phyloP scores from a whole-genome alignment of 2,113 vertebrate species.

The Peromyscus leucopus region DNA sequence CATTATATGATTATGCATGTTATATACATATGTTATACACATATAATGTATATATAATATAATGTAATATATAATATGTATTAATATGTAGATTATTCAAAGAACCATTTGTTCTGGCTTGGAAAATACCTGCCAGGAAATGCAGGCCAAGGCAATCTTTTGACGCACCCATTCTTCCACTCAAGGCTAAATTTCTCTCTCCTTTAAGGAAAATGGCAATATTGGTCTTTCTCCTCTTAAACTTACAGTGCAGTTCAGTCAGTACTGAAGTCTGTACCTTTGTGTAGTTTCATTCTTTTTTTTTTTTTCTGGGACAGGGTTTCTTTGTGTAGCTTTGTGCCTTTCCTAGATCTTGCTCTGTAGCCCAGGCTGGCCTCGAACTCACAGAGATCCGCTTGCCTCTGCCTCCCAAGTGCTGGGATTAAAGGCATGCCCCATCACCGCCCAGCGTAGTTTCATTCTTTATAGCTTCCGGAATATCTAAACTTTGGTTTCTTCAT shows the following conservation, averaged over 20 bases:
- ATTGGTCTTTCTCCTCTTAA: neutral
- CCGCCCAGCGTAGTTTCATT: neutral
- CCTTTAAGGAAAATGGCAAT: neutral
- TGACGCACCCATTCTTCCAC: neutral
- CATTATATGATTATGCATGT: too few species aligned
- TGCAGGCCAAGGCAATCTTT: neutral
- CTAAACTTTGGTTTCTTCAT: neutral
- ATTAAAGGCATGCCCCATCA: too few species aligned
- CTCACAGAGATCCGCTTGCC: too few species aligned
- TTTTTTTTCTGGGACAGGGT: too few species aligned
- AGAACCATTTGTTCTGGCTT: neutral
- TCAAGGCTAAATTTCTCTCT: neutral
- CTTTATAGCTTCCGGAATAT: neutral
- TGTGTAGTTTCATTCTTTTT: neutral
- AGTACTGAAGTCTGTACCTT: neutral
- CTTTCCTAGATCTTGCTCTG: too few species aligned
- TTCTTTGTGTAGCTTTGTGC: too few species aligned
- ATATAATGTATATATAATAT: too few species aligned
- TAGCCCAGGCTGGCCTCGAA: too few species aligned
- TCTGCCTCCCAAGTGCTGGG: too few species aligned
- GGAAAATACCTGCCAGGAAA: neutral
- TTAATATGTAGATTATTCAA: neutral
- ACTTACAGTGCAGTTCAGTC: neutral
- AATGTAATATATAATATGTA: too few species aligned
- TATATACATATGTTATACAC: too few species aligned